Evolutionary conservation across 2,113 vertebrate species (phyloP), one percentile per base, ranked within the genome.

Genomic region (Struthio camelus): DNA sequence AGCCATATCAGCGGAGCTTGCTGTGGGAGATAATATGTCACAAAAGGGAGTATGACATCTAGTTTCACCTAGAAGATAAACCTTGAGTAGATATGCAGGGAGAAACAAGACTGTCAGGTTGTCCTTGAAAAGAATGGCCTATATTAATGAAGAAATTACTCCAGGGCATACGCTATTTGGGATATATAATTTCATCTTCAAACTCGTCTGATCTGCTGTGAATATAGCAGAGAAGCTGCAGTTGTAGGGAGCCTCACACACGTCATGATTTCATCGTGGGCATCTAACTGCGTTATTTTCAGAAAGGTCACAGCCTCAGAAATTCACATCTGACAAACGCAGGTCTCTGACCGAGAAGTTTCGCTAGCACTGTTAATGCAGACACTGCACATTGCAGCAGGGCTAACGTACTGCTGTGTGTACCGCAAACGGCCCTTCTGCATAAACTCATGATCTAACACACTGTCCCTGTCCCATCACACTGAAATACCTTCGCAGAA

Each of bases 1-100:
- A 83, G 87, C 53, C 87, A 34, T 97, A 97, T 97, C 97, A 97
- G 80, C 96, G 94, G 94, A 90, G 91, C 94, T 97, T 95, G 91
- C 91, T 97, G 85, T 83, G 88, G 95, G 87, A 97, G 94, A 96
- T 97, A 97, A 96, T 96, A 96, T 96, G 96, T 96, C 95, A 96
- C 90, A 90, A 90, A 96, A 95, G 65, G 92, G 88, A 93, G 83
- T 94, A 76, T 93, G 96, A 96, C 96, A 97, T 95, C 96, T 93
- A 90, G 93, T 67, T 96, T 95, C 94, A 95, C 95, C 96, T 93
- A 97, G 87, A 88, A 95, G 93, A 97, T 96, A 96, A 97, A 94
- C 95, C 69, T 95, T 96, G 89, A 91, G 87, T 85, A 86, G 95
- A 97, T 95, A 97, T 40, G 95, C 76, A 87, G 85, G 71, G 91